Conservation (phyloP, 1,140 invertebrate species). For the Spodoptera frugiperda region DNA sequence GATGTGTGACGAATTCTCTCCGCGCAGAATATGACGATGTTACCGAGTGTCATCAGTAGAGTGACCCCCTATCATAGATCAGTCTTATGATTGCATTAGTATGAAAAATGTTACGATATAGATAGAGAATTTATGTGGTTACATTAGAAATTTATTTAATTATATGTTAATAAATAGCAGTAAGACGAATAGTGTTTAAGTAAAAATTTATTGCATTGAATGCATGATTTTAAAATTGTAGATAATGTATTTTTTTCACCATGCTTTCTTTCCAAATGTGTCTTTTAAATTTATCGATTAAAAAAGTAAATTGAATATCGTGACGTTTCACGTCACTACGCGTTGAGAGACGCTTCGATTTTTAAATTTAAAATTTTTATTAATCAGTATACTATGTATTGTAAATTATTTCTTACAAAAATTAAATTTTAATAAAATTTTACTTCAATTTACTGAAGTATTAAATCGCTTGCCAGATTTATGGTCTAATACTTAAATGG, state of each 20-base stretch:
- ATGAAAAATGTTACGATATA: slow-evolving; percentile 67
- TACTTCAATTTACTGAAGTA: slow-evolving; percentile 45
- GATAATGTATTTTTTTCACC: slow-evolving; percentile 51
- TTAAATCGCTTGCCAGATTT: slow-evolving; percentile 38
- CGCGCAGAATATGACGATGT: slow-evolving; percentile 14
- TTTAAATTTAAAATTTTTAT: slow-evolving; percentile 35
- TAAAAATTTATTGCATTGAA: slow-evolving; percentile 71
- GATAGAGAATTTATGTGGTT: slow-evolving; percentile 80
- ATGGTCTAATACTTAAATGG: slow-evolving; percentile 39
- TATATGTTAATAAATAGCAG: slow-evolving; percentile 69
- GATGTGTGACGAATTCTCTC: background rate
- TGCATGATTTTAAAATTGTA: slow-evolving; percentile 63
- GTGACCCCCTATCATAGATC: slow-evolving; percentile 48
- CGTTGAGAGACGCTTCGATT: slow-evolving; percentile 33
- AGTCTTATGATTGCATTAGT: slow-evolving; percentile 77
- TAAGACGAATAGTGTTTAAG: slow-evolving; percentile 61
- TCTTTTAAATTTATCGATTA: slow-evolving; percentile 32
- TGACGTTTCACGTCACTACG: slow-evolving; percentile 12
- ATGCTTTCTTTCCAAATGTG: slow-evolving; percentile 44
- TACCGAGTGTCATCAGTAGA: slow-evolving; percentile 29
- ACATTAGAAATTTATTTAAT: slow-evolving; percentile 73
- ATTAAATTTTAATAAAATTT: slow-evolving; percentile 35
- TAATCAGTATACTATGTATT: slow-evolving; percentile 26
- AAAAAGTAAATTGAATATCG: slow-evolving; percentile 1
- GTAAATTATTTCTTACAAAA: slow-evolving; percentile 36